Conservation (phyloP, 1,140 invertebrate species). For the Drosophila micromelanica region DNA sequence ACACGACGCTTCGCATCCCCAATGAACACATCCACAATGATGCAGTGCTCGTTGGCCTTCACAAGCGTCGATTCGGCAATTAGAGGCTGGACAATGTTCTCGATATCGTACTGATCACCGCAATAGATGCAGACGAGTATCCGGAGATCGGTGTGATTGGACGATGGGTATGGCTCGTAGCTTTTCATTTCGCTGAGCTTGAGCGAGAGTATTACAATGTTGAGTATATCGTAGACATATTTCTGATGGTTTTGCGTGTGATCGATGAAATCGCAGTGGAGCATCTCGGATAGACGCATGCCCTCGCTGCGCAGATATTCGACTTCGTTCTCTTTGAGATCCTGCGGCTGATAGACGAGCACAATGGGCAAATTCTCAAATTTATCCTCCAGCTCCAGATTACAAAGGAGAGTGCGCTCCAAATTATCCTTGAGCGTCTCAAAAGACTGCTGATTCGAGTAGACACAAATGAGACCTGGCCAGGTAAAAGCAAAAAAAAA, state of each 20-base stretch:
- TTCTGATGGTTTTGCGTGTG: constrained; percentile 84
- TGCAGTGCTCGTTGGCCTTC: constrained; percentile 93
- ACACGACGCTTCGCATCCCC: constrained; percentile 95
- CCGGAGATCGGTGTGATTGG: constrained; percentile 85
- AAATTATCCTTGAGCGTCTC: constrained; percentile 96
- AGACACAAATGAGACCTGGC: constrained; percentile 95
- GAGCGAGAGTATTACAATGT: constrained; percentile 80
- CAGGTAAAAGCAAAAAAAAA: too few relatives aligned
- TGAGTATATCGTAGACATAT: constrained; percentile 83
- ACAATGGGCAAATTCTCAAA: constrained; percentile 94
- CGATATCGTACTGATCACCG: constrained; percentile 96
- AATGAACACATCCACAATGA: constrained; percentile 95
- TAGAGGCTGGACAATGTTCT: constrained; percentile 94
- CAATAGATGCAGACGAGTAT: constrained; percentile 99
- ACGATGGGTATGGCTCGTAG: constrained; percentile 79
- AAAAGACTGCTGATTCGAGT: constrained; percentile 95
- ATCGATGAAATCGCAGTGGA: constrained; percentile 83
- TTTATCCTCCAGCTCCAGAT: constrained; percentile 95
- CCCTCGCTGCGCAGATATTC: constrained; percentile 94
- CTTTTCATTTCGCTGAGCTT: constrained; percentile 80
- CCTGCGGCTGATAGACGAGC: constrained; percentile 94
- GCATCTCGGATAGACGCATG: constrained; percentile 95
- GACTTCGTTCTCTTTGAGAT: constrained; percentile 92
- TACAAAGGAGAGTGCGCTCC: constrained; percentile 95
- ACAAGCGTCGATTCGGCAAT: constrained; percentile 95